These are phyloP conservation scores for Pachyrhynchus sulphureomaculatus DNA, from an alignment of 1,140 invertebrate genomes.

Conservation along the genomic window DNA sequence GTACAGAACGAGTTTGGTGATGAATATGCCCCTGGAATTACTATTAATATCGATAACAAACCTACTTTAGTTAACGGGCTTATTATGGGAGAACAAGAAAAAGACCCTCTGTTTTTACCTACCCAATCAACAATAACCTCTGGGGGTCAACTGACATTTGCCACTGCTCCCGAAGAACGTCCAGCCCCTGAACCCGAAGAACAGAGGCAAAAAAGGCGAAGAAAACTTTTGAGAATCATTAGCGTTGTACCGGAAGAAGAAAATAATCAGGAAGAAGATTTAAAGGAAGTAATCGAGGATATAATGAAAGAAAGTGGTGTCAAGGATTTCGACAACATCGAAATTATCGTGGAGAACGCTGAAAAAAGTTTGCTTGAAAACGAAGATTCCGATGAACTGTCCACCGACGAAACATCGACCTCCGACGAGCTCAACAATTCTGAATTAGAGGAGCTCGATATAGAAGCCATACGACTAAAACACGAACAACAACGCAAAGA, in stretches of 20 bases:
- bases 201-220: constrained; percentile 35
- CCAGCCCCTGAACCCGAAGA: constrained; percentile 40
- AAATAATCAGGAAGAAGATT: constrained; percentile 36
- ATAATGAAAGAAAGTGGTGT: constrained; percentile 26
- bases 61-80: constrained; percentile 64
- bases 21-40: constrained; percentile 72
- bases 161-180: constrained; percentile 44
- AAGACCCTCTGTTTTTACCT: constrained; percentile 57
- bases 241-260: constrained; percentile 36
- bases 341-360: constrained; percentile 30
- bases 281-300: constrained; percentile 26
- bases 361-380: not conserved
- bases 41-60: constrained; percentile 65
- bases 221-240: constrained; percentile 27
- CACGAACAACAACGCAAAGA: constrained; percentile 42
- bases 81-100: constrained; percentile 47
- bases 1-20: constrained; percentile 66
- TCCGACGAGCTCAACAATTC: constrained; percentile 37
- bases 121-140: constrained; percentile 59
- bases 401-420: constrained; percentile 16
- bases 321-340: constrained; percentile 28
- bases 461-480: constrained; percentile 37
- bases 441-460: constrained; percentile 39
- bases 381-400: constrained; percentile 36
- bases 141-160: constrained; percentile 56